Percentiles rank a stretch among this genome's conserved stretches.
phyloP scores from a whole-genome alignment of 2,888 invertebrate genomes.

The Leucoma salicis region DNA sequence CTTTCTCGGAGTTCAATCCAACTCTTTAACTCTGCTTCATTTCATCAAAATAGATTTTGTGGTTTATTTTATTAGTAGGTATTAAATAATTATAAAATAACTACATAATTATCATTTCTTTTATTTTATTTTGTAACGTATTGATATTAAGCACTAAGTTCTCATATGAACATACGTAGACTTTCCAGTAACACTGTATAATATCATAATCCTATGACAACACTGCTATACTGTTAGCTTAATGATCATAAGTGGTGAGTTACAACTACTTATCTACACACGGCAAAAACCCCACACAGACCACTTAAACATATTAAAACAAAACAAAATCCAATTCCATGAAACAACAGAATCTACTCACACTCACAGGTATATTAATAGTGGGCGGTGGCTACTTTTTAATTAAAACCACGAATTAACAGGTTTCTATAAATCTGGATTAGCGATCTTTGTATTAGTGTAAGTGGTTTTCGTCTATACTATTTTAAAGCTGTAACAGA shows the following conservation, averaged over 20 bases:
- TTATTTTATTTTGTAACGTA: too few species aligned
- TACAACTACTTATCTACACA: conserved; percentile 49
- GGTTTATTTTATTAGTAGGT: too few species aligned
- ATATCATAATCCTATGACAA: not conserved
- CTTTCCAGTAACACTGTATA: too few species aligned
- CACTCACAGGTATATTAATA: conserved; percentile 17
- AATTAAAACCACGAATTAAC: conserved; percentile 44
- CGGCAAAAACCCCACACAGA: conserved; percentile 34
- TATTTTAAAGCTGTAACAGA: too few species aligned
- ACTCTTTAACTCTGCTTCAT: too few species aligned
- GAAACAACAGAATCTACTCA: conserved; percentile 46
- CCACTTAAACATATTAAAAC: conserved; percentile 64
- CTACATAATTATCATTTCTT: too few species aligned
- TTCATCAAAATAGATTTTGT: too few species aligned
- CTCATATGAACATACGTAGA: not conserved
- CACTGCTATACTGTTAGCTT: conserved; percentile 27
- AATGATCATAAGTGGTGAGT: too few species aligned
- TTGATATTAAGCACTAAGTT: too few species aligned
- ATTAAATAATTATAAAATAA: too few species aligned
- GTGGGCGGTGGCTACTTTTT: conserved; percentile 43
- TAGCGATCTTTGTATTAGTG: conserved; percentile 1
- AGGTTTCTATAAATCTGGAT: conserved; percentile 23
- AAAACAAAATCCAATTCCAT: conserved; percentile 59
- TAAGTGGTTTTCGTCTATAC: conserved; percentile 1
- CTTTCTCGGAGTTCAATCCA: too few species aligned